A percentile compares a stretch with the other conserved stretches of the same genome.
phyloP scores from a whole-genome alignment of 2,888 invertebrate genomes.

The Perizoma flavofasciatum region DNA sequence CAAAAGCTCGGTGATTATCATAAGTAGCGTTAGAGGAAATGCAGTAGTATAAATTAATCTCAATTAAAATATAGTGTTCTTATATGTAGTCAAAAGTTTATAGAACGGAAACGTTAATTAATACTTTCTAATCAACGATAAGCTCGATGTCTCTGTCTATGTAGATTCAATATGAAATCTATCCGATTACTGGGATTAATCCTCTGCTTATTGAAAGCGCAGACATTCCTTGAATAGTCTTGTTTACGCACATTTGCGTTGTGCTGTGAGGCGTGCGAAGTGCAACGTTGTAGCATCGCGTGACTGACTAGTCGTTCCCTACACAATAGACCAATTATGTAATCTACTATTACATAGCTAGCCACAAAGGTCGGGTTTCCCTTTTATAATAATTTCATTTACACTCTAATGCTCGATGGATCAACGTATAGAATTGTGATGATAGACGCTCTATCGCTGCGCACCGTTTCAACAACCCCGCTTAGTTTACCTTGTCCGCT shows the following conservation, averaged over 20 bases:
- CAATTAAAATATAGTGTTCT: constrained; percentile 14
- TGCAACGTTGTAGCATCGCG: constrained; percentile 44
- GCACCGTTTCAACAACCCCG: constrained; percentile 42
- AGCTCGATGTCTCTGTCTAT: constrained; percentile 24
- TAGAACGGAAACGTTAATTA: constrained; percentile 41
- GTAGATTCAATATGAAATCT: constrained; percentile 32
- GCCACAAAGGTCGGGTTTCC: constrained; percentile 51
- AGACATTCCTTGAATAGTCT: constrained; percentile 20
- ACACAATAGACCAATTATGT: constrained; percentile 49
- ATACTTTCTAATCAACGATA: constrained; percentile 43
- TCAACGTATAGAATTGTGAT: constrained; percentile 50
- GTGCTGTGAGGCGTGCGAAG: constrained; percentile 18
- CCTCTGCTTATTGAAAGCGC: constrained; percentile 25
- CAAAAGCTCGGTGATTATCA: not conserved
- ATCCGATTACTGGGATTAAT: constrained; percentile 32
- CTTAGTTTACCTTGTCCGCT: constrained; percentile 48
- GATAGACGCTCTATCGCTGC: too few species aligned
- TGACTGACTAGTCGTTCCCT: constrained; percentile 48
- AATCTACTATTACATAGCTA: constrained; percentile 50
- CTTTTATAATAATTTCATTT: constrained; percentile 58
- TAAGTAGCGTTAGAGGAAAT: not conserved
- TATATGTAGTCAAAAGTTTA: constrained; percentile 15
- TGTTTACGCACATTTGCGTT: constrained; percentile 21
- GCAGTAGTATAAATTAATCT: constrained; percentile 6
- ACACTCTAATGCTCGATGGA: constrained; percentile 50